These are phyloP conservation scores for Batillaria attramentaria DNA, from an alignment of 1,140 invertebrate species.

Conservation along the genomic window DNA sequence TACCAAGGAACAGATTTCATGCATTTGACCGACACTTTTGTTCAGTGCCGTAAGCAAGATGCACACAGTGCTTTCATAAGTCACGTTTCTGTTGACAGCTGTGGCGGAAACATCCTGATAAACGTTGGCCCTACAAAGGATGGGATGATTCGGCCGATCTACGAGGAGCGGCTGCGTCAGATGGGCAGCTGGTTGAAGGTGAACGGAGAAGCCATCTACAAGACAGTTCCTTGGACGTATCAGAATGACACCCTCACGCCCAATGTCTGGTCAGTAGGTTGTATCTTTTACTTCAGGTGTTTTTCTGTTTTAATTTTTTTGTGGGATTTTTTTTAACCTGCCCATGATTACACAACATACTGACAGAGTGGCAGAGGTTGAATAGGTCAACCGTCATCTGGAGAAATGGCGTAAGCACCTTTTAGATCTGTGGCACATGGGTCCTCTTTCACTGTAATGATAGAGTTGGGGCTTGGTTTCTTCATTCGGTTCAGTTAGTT, in stretches of 20 bases:
- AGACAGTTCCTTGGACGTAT: conserved; percentile 77
- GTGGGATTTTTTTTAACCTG: not conserved
- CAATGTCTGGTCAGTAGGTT: conserved; percentile 75
- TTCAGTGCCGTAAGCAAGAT: too few relatives aligned
- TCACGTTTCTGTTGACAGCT: conserved; percentile 74
- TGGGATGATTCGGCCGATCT: conserved; percentile 89
- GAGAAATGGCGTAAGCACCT: not conserved
- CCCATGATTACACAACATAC: not conserved
- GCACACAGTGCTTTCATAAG: not conserved
- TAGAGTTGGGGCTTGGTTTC: too few relatives aligned
- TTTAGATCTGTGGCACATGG: too few relatives aligned
- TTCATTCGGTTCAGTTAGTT: too few relatives aligned
- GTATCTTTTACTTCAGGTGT: not conserved
- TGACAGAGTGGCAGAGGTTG: not conserved
- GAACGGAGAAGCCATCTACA: conserved; percentile 93
- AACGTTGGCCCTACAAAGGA: conserved; percentile 94
- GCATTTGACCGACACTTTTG: too few relatives aligned
- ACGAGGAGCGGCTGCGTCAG: conserved; percentile 85
- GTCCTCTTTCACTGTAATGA: too few relatives aligned
- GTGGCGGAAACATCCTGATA: conserved; percentile 90
- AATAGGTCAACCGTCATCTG: not conserved
- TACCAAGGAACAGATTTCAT: too few relatives aligned
- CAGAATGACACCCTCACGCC: conserved; percentile 83
- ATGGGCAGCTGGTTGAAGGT: conserved; percentile 82
- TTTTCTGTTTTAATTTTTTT: not conserved